phyloP scores from a whole-genome alignment of 2,888 invertebrate genomes.

The Octonoba sinensis region DNA sequence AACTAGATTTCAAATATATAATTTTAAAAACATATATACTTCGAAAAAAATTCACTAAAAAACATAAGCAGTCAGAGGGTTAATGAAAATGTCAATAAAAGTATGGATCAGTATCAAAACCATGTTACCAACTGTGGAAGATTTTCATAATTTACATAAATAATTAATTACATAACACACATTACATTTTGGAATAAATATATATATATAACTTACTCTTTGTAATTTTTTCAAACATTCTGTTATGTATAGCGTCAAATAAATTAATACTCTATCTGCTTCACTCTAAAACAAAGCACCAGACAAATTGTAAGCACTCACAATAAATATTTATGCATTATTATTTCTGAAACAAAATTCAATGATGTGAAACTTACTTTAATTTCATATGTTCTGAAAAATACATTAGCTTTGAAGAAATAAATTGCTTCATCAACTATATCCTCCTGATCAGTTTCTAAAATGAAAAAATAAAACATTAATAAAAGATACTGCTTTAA shows the following conservation, averaged over 20 bases:
- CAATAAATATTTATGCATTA: too few relatives aligned
- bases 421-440: conserved; percentile 97
- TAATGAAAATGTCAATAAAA: too few relatives aligned
- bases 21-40: too few relatives aligned
- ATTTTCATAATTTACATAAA: too few relatives aligned
- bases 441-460: conserved; percentile 80
- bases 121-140: too few relatives aligned
- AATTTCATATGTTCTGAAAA: conserved; percentile 98
- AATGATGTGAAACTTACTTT: conserved; percentile 77
- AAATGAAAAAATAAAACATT: background rate
- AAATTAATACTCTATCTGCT: conserved; percentile 95
- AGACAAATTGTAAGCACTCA: background rate
- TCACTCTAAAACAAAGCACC: conserved; percentile 79
- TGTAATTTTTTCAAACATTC: conserved; percentile 96
- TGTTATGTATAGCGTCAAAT: conserved; percentile 95
- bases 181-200: too few relatives aligned
- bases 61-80: too few relatives aligned
- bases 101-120: too few relatives aligned
- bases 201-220: conserved; percentile 73
- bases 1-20: too few relatives aligned
- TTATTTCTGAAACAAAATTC: too few relatives aligned
- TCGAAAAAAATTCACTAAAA: too few relatives aligned
- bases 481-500: background rate
- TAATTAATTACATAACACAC: too few relatives aligned
- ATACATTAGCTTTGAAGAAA: conserved; percentile 98